Percentiles rank a stretch among this genome's conserved stretches.
phyloP scores from a whole-genome alignment of 2,888 invertebrate species.

The Cerastoderma edule region DNA sequence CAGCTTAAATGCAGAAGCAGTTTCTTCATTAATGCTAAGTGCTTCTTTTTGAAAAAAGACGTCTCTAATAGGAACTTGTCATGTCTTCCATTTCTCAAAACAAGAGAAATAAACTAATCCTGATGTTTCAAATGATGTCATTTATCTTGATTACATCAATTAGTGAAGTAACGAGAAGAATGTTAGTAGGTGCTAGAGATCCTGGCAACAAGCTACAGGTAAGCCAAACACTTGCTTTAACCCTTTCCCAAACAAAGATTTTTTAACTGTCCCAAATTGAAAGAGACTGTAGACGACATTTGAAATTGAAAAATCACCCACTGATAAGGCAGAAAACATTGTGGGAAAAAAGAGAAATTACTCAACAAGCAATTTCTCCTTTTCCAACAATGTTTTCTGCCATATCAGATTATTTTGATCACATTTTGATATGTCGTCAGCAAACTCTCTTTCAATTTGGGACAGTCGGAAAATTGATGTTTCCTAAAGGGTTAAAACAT shows the following conservation, averaged over 20 bases:
- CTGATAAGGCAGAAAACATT: no score
- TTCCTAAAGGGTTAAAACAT: no score
- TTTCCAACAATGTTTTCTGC: no score
- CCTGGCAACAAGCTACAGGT: constrained; percentile 1
- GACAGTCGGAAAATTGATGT: no score
- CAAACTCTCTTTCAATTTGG: no score
- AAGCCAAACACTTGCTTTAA: background rate
- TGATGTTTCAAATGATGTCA: constrained; percentile 13
- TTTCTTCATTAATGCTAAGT: background rate
- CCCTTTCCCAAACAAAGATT: constrained; percentile 5
- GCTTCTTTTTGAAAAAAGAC: background rate
- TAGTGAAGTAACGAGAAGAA: constrained; percentile 20
- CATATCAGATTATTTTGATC: no score
- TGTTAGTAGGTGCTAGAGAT: constrained; percentile 15
- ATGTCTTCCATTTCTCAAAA: background rate
- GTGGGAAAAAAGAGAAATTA: no score
- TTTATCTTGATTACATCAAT: constrained; percentile 24
- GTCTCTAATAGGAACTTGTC: background rate
- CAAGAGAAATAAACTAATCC: background rate
- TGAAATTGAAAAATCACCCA: no score
- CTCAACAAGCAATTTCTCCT: no score
- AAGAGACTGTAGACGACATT: no score
- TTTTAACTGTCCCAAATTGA: no score
- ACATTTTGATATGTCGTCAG: no score
- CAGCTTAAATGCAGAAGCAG: constrained; percentile 14